A percentile compares a stretch with the other conserved stretches of the same genome.
Conservation (phyloP, 2,797 vertebrate genomes). For the Xenopus petersii region DNA sequence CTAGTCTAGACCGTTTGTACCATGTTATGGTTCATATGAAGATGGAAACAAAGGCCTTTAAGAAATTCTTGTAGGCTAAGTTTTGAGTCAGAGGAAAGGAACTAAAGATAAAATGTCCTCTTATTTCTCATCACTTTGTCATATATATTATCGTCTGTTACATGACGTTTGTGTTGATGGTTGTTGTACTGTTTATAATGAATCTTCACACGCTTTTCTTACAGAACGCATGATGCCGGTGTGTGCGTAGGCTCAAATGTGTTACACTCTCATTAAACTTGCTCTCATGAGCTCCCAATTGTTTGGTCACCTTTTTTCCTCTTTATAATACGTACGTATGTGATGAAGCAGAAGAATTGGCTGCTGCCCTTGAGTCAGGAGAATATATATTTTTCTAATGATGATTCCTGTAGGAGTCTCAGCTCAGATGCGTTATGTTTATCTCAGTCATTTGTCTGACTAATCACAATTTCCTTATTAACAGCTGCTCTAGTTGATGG, state of each 20-base stretch:
- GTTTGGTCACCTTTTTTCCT: neutral
- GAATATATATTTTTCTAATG: neutral
- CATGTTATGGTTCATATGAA: no score
- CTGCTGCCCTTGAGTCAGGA: neutral
- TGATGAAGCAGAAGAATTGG: neutral
- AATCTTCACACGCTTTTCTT: neutral
- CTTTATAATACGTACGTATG: neutral
- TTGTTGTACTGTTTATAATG: neutral
- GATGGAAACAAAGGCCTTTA: no score
- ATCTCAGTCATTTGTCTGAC: neutral
- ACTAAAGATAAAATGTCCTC: no score
- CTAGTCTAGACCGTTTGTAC: no score
- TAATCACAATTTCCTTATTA: constrained; percentile 10
- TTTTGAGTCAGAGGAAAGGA: no score
- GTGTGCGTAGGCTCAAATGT: neutral
- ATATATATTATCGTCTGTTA: no score
- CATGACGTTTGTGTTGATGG: no score
- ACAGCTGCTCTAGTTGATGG: constrained; percentile 11
- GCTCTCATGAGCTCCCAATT: neutral
- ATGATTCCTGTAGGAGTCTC: neutral
- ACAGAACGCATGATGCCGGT: neutral
- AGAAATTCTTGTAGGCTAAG: no score
- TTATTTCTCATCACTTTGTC: no score
- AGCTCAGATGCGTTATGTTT: neutral
- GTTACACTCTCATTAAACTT: neutral